These are phyloP conservation scores for Ichneumoninae sp. DNA, from an alignment of 2,888 invertebrate species.

Conservation along the genomic window DNA sequence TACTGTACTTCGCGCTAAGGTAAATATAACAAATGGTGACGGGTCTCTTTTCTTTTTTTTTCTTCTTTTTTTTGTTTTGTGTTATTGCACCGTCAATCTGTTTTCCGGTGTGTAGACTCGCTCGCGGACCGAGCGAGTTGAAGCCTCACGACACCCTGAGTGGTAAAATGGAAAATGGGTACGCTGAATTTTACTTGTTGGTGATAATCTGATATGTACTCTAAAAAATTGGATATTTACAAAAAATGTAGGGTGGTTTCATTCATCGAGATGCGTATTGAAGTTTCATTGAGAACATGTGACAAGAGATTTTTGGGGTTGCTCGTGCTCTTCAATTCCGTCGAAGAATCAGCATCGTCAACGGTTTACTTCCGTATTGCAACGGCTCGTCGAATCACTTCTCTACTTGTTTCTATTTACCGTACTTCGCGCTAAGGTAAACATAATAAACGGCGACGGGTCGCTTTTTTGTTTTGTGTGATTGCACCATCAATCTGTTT, in stretches of 20 bases:
- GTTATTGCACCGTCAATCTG: neutral
- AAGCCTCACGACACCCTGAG: too few species aligned
- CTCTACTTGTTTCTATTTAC: conserved; percentile 53
- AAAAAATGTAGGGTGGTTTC: too few species aligned
- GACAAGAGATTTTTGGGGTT: neutral
- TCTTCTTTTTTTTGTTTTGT: conserved; percentile 4
- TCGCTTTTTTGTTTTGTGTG: neutral
- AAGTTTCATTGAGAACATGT: neutral
- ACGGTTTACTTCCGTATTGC: conserved; percentile 71
- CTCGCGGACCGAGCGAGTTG: too few species aligned
- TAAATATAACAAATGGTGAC: conserved; percentile 34
- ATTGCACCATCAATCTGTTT: too few species aligned
- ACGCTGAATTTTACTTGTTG: too few species aligned
- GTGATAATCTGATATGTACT: too few species aligned
- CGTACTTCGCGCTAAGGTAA: conserved; percentile 30
- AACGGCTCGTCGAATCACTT: conserved; percentile 68
- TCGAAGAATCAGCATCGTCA: conserved; percentile 43
- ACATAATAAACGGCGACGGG: conserved; percentile 31
- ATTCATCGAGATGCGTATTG: too few species aligned
- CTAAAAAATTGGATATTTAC: too few species aligned
- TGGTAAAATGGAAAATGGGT: too few species aligned
- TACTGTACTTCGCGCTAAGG: conserved; percentile 41
- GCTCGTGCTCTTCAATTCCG: neutral
- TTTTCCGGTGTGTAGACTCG: neutral
- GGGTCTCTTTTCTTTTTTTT: neutral